Evolutionary conservation across 2,797 vertebrate genomes (phyloP).

Genomic region (Scolopax rusticola): DNA sequence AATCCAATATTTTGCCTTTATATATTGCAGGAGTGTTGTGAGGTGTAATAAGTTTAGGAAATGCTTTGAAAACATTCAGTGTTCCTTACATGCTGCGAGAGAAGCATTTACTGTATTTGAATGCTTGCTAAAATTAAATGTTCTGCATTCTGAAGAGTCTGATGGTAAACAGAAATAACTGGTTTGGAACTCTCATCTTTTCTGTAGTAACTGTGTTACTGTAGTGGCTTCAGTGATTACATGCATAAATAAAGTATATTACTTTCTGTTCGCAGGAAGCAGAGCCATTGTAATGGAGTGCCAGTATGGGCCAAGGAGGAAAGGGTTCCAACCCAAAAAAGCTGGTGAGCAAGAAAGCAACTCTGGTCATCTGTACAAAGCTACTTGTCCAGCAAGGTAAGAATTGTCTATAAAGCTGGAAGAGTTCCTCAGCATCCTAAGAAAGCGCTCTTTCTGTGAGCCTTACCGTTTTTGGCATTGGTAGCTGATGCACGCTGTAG

Average conservation of each 20-base stretch:
- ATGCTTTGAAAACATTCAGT: neutral
- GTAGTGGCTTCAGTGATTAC: neutral
- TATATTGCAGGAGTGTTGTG: neutral
- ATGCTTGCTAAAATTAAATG: neutral
- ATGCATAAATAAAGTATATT: constrained; percentile 33
- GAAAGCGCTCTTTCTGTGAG: neutral
- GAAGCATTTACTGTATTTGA: neutral
- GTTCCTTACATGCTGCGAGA: neutral
- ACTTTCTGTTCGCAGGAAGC: constrained; percentile 79
- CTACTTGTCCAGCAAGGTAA: constrained; percentile 89
- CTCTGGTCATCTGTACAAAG: constrained; percentile 81
- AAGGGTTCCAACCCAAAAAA: constrained; percentile 86
- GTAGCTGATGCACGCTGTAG: neutral
- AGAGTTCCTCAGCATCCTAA: neutral
- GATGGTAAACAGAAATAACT: neutral
- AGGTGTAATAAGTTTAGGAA: neutral
- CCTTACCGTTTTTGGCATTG: neutral
- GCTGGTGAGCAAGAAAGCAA: constrained; percentile 75
- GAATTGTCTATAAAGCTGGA: constrained; percentile 12
- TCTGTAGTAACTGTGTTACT: constrained; percentile 9
- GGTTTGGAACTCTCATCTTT: neutral
- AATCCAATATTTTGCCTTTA: neutral
- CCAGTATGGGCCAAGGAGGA: constrained; percentile 87
- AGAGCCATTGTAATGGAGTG: constrained; percentile 91
- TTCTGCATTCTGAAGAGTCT: neutral